These are phyloP conservation scores for Balearica regulorum DNA, from an alignment of 2,797 vertebrate genomes.

Conservation along the genomic window DNA sequence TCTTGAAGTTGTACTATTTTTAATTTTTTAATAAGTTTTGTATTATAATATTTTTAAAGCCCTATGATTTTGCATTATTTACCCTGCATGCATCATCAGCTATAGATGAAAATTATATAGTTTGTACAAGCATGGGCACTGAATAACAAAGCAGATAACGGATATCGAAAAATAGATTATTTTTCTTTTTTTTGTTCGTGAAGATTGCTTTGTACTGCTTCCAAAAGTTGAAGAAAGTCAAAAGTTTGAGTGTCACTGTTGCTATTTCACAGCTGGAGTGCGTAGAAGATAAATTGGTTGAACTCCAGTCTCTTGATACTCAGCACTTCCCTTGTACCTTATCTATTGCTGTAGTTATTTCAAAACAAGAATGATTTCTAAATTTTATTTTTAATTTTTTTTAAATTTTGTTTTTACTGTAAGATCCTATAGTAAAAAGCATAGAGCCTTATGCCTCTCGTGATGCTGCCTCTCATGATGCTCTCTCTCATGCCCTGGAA, in stretches of 20 bases:
- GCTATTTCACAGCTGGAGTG: constrained; percentile 18
- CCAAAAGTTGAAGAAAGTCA: constrained; percentile 7
- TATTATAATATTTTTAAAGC: not conserved
- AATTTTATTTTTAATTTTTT: not conserved
- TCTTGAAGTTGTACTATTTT: not conserved
- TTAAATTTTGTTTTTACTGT: not conserved
- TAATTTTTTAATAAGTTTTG: not conserved
- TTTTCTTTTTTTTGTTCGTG: not conserved
- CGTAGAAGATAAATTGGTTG: not conserved
- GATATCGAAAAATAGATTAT: not conserved
- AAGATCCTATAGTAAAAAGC: not conserved
- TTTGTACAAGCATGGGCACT: not conserved
- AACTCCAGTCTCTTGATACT: constrained; percentile 12
- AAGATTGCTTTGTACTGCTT: constrained; percentile 19
- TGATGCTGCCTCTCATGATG: not conserved
- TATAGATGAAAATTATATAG: not conserved
- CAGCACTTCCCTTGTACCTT: not conserved
- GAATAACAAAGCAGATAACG: constrained; percentile 38
- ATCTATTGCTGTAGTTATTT: not conserved
- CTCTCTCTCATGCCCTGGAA: not conserved
- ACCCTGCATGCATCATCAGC: not conserved
- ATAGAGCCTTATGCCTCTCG: not conserved
- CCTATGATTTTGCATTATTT: constrained; percentile 28
- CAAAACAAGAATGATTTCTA: not conserved
- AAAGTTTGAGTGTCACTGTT: not conserved